Conservation (phyloP, 2,888 invertebrate species). For the Aromia moschata region DNA sequence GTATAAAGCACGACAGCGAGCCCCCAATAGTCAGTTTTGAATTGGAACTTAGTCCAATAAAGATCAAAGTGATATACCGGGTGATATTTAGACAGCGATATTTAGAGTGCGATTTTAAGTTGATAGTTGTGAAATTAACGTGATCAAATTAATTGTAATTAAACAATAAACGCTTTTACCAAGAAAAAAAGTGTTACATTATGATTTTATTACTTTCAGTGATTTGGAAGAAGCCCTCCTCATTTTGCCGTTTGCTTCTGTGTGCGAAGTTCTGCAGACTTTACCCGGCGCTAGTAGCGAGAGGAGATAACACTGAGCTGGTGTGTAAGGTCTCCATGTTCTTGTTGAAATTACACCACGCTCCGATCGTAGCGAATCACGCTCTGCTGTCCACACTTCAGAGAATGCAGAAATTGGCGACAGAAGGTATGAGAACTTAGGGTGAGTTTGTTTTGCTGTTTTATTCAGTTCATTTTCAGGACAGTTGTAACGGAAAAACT, state of each 20-base stretch:
- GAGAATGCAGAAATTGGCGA: conserved; percentile 68
- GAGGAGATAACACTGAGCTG: conserved; percentile 79
- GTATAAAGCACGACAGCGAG: too few species aligned
- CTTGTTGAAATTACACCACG: conserved; percentile 78
- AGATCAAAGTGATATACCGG: too few species aligned
- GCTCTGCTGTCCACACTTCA: conserved; percentile 73
- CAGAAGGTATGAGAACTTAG: conserved; percentile 69
- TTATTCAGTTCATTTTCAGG: too few species aligned
- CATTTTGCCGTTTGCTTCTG: conserved; percentile 83
- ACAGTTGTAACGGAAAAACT: too few species aligned
- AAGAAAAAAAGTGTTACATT: background rate
- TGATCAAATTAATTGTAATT: background rate
- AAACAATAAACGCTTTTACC: too few species aligned
- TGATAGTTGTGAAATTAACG: too few species aligned
- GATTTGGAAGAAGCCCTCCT: conserved; percentile 91
- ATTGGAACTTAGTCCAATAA: too few species aligned
- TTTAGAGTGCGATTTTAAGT: too few species aligned
- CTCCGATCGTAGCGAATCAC: conserved; percentile 79
- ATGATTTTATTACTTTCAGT: conserved; percentile 63
- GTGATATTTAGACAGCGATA: too few species aligned
- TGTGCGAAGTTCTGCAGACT: conserved; percentile 79
- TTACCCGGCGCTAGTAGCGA: conserved; percentile 74
- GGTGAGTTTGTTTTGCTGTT: too few species aligned
- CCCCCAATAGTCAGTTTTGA: too few species aligned
- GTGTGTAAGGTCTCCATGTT: conserved; percentile 80